Conservation (phyloP, 2,888 invertebrate genomes). For the Apamea sordens region DNA sequence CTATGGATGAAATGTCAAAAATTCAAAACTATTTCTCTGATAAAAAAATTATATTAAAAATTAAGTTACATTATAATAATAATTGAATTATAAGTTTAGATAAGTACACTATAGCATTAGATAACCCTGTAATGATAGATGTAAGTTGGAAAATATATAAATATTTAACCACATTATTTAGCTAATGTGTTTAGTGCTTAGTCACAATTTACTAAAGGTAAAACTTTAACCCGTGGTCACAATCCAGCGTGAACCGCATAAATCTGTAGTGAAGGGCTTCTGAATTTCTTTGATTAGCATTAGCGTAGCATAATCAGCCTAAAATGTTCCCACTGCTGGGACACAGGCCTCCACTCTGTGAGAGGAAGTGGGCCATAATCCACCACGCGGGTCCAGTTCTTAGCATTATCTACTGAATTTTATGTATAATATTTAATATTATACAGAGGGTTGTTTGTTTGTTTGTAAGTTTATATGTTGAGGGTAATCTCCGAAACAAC, state of each 20-base stretch:
- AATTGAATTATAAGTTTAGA: too few species aligned
- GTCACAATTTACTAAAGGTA: background rate
- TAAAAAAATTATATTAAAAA: too few species aligned
- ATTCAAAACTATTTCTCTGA: too few species aligned
- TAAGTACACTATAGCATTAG: too few species aligned
- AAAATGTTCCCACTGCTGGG: background rate
- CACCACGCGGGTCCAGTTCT: background rate
- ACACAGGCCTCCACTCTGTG: background rate
- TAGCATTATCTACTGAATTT: background rate
- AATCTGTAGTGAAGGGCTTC: background rate
- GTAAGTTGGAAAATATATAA: too few species aligned
- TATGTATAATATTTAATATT: background rate
- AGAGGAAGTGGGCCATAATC: background rate
- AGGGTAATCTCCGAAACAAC: too few species aligned
- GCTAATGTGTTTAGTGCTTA: background rate
- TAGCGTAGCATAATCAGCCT: background rate
- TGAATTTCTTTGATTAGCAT: too few species aligned
- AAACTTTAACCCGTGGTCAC: conserved; percentile 1
- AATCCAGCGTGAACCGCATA: background rate
- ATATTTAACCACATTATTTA: background rate
- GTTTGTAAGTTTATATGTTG: too few species aligned
- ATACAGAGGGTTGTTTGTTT: too few species aligned
- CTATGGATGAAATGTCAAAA: too few species aligned
- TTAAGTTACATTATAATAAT: background rate
- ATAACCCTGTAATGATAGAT: too few species aligned